A percentile compares a stretch with the other conserved stretches of the same genome.
Evolutionary conservation across 2,113 vertebrate species (phyloP).

Genomic region (Poecile atricapillus): DNA sequence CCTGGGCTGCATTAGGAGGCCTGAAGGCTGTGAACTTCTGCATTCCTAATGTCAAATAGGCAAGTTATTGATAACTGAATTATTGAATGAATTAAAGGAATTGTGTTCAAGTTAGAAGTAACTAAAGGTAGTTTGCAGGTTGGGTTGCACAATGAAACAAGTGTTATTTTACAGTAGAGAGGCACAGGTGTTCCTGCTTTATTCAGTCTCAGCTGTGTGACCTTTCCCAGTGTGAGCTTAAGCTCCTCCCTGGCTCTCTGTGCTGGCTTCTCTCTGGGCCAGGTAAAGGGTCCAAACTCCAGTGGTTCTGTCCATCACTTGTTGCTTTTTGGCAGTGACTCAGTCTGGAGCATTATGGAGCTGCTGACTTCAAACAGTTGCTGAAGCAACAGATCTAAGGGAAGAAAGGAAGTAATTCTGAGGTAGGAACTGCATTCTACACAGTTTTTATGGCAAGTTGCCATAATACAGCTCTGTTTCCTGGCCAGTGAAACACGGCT

Average conservation of each 20-base stretch:
- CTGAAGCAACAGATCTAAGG: not conserved
- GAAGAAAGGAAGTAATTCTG: not conserved
- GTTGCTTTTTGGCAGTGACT: not conserved
- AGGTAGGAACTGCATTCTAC: not conserved
- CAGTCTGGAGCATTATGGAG: not conserved
- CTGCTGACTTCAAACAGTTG: not conserved
- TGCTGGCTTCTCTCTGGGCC: not conserved
- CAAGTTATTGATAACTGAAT: not conserved
- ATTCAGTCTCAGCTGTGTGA: not conserved
- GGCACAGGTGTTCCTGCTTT: not conserved
- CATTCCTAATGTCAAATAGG: not conserved
- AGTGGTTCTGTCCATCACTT: not conserved
- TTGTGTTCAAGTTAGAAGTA: not conserved
- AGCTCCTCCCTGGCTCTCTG: not conserved
- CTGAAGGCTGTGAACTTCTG: not conserved
- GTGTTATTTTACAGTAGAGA: fast-evolving
- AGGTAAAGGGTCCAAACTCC: not conserved
- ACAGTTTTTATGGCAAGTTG: fast-evolving
- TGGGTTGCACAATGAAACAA: not conserved
- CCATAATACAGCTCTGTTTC: fast-evolving
- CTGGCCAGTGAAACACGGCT: not conserved
- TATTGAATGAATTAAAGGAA: not conserved
- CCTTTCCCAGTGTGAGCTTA: not conserved
- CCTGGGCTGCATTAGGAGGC: not conserved
- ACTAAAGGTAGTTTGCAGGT: not conserved